A percentile compares a stretch with the other conserved stretches of the same genome.
These are phyloP conservation scores for Eilema griseolum DNA, from an alignment of 2,888 invertebrate species.

Conservation along the genomic window DNA sequence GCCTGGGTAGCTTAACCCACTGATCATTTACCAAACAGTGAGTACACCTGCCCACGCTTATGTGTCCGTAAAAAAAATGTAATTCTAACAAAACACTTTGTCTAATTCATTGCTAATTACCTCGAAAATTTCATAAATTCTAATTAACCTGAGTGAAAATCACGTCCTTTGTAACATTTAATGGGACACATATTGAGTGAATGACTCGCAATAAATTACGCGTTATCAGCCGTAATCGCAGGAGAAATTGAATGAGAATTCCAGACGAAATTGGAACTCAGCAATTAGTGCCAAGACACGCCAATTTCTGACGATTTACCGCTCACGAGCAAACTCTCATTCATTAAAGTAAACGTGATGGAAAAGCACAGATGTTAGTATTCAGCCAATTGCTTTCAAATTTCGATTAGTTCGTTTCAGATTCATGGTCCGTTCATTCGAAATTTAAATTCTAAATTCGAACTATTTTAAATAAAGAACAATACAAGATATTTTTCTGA, in stretches of 20 bases:
- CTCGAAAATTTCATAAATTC: neutral
- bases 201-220: conserved; percentile 69
- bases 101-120: neutral
- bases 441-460: neutral
- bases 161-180: conserved; percentile 1
- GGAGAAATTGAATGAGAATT: conserved; percentile 70
- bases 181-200: conserved; percentile 24
- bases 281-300: conserved; percentile 70
- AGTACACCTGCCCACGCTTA: too few species aligned
- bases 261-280: conserved; percentile 62
- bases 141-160: conserved; percentile 1
- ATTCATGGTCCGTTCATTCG: neutral
- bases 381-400: conserved; percentile 29
- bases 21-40: too few species aligned
- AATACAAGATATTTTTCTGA: too few species aligned
- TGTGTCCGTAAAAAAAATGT: too few species aligned
- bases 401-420: conserved; percentile 19
- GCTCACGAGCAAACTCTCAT: conserved; percentile 52
- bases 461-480: too few species aligned
- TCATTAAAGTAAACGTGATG: conserved; percentile 42
- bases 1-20: too few species aligned
- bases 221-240: conserved; percentile 77
- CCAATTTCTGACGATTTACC: conserved; percentile 66
- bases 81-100: too few species aligned
- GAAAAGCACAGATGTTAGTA: conserved; percentile 39